Conservation (phyloP, 2,113 vertebrate species). For the Parus major region DNA sequence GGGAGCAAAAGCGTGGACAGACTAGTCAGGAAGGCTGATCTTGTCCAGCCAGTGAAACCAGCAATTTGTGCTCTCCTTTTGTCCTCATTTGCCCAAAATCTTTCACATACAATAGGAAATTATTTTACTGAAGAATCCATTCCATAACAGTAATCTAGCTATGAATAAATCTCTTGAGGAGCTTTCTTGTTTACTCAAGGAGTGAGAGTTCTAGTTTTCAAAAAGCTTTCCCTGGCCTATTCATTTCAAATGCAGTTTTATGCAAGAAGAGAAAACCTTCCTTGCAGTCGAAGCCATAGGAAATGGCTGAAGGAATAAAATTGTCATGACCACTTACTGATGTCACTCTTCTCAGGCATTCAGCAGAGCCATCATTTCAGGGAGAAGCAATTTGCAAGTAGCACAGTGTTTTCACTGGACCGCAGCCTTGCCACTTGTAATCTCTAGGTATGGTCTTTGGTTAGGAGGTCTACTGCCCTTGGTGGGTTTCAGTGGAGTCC, state of each 20-base stretch:
- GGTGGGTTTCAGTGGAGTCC: conserved; percentile 46
- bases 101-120: not conserved
- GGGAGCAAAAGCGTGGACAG: not conserved
- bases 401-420: conserved; percentile 16
- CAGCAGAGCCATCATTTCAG: conserved; percentile 6
- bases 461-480: conserved; percentile 5
- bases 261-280: not conserved
- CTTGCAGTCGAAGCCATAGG: not conserved
- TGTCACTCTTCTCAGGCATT: not conserved
- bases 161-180: not conserved
- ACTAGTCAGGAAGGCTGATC: not conserved
- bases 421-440: not conserved
- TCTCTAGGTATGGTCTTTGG: not conserved
- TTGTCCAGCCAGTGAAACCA: not conserved
- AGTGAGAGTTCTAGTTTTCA: not conserved
- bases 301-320: conserved; percentile 20
- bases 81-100: not conserved
- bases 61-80: not conserved
- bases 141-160: not conserved
- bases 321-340: conserved; percentile 18
- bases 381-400: not conserved
- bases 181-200: not conserved
- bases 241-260: not conserved
- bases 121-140: not conserved
- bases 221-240: not conserved